These are phyloP conservation scores for Indri indri DNA, from an alignment of 2,113 vertebrate genomes.

Conservation along the genomic window DNA sequence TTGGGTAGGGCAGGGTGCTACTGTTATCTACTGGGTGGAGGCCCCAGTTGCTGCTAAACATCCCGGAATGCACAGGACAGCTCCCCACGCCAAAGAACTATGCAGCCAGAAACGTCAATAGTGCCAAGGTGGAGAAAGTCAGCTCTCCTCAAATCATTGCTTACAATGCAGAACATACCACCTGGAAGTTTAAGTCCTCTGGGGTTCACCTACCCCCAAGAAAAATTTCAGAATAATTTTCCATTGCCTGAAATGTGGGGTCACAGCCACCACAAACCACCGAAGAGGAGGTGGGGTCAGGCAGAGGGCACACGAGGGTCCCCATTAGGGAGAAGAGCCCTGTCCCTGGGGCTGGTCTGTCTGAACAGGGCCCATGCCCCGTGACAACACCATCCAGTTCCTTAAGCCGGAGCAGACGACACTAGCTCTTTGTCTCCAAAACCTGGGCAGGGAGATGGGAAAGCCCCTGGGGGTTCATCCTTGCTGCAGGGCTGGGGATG, in stretches of 20 bases:
- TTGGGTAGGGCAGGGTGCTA: neutral
- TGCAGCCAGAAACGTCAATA: neutral
- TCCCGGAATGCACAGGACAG: too few relatives aligned
- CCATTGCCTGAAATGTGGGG: neutral
- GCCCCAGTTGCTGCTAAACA: neutral
- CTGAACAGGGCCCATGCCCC: neutral
- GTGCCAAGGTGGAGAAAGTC: neutral
- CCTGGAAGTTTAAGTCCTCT: neutral
- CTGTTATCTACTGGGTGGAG: neutral
- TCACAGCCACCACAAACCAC: neutral
- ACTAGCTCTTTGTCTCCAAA: neutral
- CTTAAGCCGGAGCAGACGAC: neutral
- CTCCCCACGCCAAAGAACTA: neutral
- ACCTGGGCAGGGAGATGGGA: neutral
- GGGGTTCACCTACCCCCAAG: neutral
- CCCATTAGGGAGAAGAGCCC: neutral
- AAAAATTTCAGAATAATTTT: neutral
- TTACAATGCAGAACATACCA: neutral
- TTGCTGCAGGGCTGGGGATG: neutral
- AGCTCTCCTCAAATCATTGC: neutral
- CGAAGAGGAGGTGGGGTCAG: neutral
- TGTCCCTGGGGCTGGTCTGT: neutral
- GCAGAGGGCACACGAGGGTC: neutral
- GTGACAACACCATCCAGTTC: neutral
- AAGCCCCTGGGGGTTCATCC: neutral